Evolutionary conservation across 2,797 vertebrate genomes (phyloP), one percentile per base, ranked within the genome.

Genomic region (Salarias fasciatus): DNA sequence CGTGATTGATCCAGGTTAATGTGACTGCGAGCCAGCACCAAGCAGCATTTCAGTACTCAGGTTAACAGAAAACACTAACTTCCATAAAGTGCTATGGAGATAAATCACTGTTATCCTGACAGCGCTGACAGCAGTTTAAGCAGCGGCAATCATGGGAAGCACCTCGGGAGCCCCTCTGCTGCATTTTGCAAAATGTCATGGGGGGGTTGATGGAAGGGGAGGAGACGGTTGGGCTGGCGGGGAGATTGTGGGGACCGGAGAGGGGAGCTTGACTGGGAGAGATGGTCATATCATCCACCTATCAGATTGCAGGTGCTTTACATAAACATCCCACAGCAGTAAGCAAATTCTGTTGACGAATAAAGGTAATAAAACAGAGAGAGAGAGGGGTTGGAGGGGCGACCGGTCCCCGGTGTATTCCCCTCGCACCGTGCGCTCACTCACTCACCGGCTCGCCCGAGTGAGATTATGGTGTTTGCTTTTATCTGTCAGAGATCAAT

Each of bases 401-500:
- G 92, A 93, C 89, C 80, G 11, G 86, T 96, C 97, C 95, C 96
- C 38, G 18, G 94, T 94, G 97, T 84, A 93, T 94, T 93, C 87
- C 76, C 56, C 75, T 89, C 49, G 30, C 81, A 89, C 82, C 53
- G 82, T 85, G 84, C 82, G 89, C 91, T 95, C 93, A 92, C 95
- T 95, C 84, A 77, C 86, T 85, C 84, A 77, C 84, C 86, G 89
- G 90, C 91, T 92, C 92, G 93, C 93, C 94, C 93, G 81, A 67
- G 93, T 92, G 93, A 98, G 97, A 99, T 98, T 98, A 98, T 97
- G 96, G 96, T 96, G 97, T 98, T 99, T 98, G 96, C 97, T 98
- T 98, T 99, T 98, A 99, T 99, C 97, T 98, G 97, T 98, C 97
- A 96, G 94, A 94, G 96, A 99, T 99, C 97, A 99, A 99, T 99